These are phyloP conservation scores for Pedetes capensis DNA, from an alignment of 2,113 vertebrate species.

Conservation along the genomic window DNA sequence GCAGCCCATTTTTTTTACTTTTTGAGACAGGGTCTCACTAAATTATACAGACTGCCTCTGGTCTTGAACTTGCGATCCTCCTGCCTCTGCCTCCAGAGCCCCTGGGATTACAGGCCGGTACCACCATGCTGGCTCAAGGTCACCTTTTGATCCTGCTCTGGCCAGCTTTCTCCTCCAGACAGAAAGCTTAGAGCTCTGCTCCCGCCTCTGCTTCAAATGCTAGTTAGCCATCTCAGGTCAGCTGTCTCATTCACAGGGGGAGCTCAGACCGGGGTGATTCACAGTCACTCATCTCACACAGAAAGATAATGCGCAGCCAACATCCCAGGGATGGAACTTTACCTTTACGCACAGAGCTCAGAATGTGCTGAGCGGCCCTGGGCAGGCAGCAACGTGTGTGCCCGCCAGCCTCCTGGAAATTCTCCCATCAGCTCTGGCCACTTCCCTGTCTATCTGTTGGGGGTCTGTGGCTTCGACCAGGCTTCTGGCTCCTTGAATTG, in stretches of 20 bases:
- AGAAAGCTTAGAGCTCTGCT: background rate
- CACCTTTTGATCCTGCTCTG: background rate
- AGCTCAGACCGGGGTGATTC: background rate
- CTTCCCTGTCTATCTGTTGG: background rate
- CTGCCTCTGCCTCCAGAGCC: no score
- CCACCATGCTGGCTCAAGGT: background rate
- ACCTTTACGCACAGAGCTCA: background rate
- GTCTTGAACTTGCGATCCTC: no score
- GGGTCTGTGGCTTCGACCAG: background rate
- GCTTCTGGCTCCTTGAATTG: background rate
- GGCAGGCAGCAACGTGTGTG: rapidly evolving
- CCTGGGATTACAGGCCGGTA: no score
- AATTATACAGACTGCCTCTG: no score
- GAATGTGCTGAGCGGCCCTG: rapidly evolving
- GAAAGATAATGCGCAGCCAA: rapidly evolving
- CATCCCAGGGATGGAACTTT: background rate
- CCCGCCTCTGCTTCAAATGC: background rate
- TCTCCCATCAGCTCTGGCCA: background rate
- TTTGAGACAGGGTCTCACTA: no score
- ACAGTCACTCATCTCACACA: background rate
- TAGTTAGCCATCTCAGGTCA: rapidly evolving
- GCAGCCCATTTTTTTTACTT: no score
- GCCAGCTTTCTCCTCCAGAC: background rate
- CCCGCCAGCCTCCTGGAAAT: background rate
- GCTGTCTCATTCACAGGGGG: background rate